Conservation (phyloP, 2,888 invertebrate genomes). For the Drosophila leonis region DNA sequence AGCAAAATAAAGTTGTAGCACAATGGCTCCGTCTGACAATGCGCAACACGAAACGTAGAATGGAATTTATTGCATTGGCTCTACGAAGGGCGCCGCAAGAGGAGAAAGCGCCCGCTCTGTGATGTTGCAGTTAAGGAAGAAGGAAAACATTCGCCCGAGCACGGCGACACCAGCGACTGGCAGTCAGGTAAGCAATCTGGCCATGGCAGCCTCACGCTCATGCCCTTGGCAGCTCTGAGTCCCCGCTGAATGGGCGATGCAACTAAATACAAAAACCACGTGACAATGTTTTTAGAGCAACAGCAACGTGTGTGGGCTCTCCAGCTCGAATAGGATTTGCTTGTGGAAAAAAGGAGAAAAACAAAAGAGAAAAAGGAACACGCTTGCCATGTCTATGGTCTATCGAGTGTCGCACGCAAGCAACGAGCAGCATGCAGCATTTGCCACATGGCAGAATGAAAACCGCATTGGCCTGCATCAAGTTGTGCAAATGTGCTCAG, state of each 20-base stretch:
- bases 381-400: conserved; percentile 25
- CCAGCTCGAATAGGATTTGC: conserved; percentile 27
- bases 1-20: conserved; percentile 61
- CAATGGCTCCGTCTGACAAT: conserved; percentile 64
- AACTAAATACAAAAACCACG: conserved; percentile 79
- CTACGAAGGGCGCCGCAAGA: conserved; percentile 1
- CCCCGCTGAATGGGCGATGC: conserved; percentile 42
- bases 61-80: conserved; percentile 68
- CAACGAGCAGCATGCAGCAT: conserved; percentile 13
- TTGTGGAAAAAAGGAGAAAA: background rate
- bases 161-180: conserved; percentile 20
- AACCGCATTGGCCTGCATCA: conserved; percentile 65
- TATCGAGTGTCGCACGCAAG: conserved; percentile 25
- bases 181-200: conserved; percentile 58
- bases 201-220: conserved; percentile 31
- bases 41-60: conserved; percentile 57
- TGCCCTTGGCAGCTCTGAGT: conserved; percentile 18
- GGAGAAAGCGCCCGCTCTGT: background rate
- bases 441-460: conserved; percentile 49
- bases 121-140: conserved; percentile 39
- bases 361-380: background rate
- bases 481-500: conserved; percentile 34
- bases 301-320: conserved; percentile 3
- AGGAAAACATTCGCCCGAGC: conserved; percentile 31
- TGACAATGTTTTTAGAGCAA: conserved; percentile 72